A percentile compares a stretch with the other conserved stretches of the same genome.
These are phyloP conservation scores for Gonocerus acuteangulatus DNA, from an alignment of 2,888 invertebrate species.

Conservation along the genomic window DNA sequence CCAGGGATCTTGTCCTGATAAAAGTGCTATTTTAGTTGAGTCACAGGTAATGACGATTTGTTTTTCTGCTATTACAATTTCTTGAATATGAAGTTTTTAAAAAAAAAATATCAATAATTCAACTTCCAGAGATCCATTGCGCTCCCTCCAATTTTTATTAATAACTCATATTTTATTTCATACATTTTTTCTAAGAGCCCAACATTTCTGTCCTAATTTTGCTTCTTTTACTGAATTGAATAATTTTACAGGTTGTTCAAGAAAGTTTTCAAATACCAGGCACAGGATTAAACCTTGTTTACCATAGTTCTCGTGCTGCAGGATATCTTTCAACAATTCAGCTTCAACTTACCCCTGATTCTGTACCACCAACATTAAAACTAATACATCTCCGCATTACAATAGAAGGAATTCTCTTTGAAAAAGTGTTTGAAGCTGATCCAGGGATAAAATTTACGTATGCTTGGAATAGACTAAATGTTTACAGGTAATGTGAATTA, in stretches of 20 bases:
- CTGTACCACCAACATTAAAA: slow-evolving; percentile 69
- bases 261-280: slow-evolving; percentile 91
- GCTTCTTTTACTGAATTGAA: no score
- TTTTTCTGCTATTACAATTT: no score
- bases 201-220: no score
- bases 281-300: slow-evolving; percentile 89
- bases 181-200: no score
- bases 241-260: slow-evolving; percentile 65
- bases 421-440: slow-evolving; percentile 90
- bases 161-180: no score
- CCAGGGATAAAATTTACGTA: slow-evolving; percentile 94
- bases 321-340: slow-evolving; percentile 91
- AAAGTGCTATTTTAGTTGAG: slow-evolving; percentile 80
- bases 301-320: slow-evolving; percentile 88
- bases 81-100: no score
- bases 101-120: no score
- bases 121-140: no score
- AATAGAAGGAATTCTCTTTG: slow-evolving; percentile 88
- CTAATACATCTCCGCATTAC: slow-evolving; percentile 88
- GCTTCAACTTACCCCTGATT: slow-evolving; percentile 78
- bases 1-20: slow-evolving; percentile 89
- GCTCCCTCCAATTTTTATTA: no score
- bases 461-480: slow-evolving; percentile 93
- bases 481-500: slow-evolving; percentile 59
- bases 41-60: slow-evolving; percentile 54